phyloP scores from a whole-genome alignment of 1,140 invertebrate species.

The Chionoecetes opilio region DNA sequence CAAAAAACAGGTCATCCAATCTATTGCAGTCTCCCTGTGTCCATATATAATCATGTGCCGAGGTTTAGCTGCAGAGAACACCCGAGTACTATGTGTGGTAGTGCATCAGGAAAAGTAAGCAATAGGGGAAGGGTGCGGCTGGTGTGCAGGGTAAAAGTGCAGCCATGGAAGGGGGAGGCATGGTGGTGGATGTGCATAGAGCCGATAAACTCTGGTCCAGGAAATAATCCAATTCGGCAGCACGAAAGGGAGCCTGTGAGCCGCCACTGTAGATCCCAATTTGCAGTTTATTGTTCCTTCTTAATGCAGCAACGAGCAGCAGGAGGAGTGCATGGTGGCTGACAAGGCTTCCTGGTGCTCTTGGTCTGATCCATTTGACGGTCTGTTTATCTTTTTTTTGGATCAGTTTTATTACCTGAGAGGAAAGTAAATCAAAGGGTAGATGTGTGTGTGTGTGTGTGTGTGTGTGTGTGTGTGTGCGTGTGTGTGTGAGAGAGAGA shows the following conservation, averaged over 20 bases:
- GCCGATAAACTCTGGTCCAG: not conserved
- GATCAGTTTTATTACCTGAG: not conserved
- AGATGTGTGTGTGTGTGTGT: not conserved
- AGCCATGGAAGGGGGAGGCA: too few relatives aligned
- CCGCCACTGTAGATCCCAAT: not conserved
- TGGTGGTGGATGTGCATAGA: not conserved
- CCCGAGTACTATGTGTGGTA: too few relatives aligned
- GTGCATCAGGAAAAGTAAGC: too few relatives aligned
- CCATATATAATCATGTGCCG: too few relatives aligned
- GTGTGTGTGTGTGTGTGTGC: too few relatives aligned
- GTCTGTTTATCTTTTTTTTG: not conserved
- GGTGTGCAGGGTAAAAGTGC: too few relatives aligned
- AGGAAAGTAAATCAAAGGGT: not conserved
- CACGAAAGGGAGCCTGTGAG: not conserved
- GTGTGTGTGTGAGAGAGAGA: too few relatives aligned
- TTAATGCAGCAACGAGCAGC: not conserved
- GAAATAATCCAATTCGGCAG: constrained; percentile 18
- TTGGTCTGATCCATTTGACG: not conserved
- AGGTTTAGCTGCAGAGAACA: too few relatives aligned
- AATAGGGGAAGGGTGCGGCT: too few relatives aligned
- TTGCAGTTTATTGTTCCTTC: constrained; percentile 9
- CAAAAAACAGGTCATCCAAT: too few relatives aligned
- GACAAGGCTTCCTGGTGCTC: constrained; percentile 13
- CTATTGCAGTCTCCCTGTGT: too few relatives aligned
- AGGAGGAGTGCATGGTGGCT: constrained; percentile 10